Evolutionary conservation across 2,888 invertebrate species (phyloP), one percentile per base, ranked within the genome.

Genomic region (Thereva nobilitata): DNA sequence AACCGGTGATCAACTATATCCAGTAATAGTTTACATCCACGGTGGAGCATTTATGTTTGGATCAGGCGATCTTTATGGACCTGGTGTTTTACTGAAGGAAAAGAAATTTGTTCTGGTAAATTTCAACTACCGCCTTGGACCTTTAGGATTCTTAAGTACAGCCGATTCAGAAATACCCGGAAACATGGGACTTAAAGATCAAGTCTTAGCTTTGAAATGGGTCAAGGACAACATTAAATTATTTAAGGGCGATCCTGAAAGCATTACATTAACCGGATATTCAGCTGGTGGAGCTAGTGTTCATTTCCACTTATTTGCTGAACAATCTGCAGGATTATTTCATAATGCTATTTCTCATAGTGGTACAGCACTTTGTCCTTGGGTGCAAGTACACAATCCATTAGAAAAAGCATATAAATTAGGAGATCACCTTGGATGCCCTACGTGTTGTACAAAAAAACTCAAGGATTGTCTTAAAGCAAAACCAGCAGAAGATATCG

Each of bases 281-380:
- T 90, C 90, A 3, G 88, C 91, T 0, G 92, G 92, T 0, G 90
- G 87, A 40, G 89, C 87, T 4, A 88, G 90, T 72, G 89, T 88
- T 0, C 89, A 91, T 76, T 86, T 89, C 70, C 91, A 91, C 71
- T 86, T 87, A 71, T 72, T 91, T 9, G 86, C 88, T 0, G 86
- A 86, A 0, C 74, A 85, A 71, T 87, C 87, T 9, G 82, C 80
- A 77, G n/a, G 38, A 12, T 64, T 70, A 50, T 69, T 70, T 7
- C 67, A 44, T 10, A 66, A 57, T 3, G 72, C 71, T 0, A 54
- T 68, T 61, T 89, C 90, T 0, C 84, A 86, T 75, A 91, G 91
- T 74, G 92, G 92, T 0, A 83, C 86, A 1, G 85, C 88, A 0
- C 81, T 91, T 10, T 82, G 86, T 65, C 84, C 87, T 0, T 87